Percentiles rank a stretch among this genome's conserved stretches.
These are phyloP conservation scores for Caiman crocodilus DNA, from an alignment of 2,797 vertebrate species.

Conservation along the genomic window DNA sequence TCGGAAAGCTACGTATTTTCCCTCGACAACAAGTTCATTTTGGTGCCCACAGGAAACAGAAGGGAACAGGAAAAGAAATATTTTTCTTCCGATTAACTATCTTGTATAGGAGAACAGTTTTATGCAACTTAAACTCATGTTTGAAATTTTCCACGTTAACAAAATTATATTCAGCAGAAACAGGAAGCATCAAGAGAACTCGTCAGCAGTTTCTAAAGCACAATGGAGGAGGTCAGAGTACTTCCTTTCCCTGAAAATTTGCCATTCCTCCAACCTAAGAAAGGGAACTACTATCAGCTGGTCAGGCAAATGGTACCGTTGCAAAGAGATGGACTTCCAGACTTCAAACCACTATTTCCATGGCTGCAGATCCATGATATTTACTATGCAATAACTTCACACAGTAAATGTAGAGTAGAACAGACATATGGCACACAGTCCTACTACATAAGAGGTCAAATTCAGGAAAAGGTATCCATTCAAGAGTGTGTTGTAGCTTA, in stretches of 20 bases:
- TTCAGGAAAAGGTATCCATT: too few species aligned
- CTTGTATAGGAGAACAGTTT: neutral
- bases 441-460: too few species aligned
- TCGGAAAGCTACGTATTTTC: neutral
- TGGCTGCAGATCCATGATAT: too few species aligned
- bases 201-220: slow-evolving; percentile 63
- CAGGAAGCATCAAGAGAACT: slow-evolving; percentile 54
- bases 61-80: slow-evolving; percentile 36
- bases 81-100: neutral
- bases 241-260: slow-evolving; percentile 6
- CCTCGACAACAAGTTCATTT: neutral
- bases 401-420: too few species aligned
- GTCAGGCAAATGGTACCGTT: neutral
- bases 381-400: too few species aligned
- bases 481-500: too few species aligned
- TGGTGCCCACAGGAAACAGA: neutral
- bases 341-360: neutral
- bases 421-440: too few species aligned
- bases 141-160: neutral
- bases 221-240: slow-evolving; percentile 37
- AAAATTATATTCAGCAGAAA: slow-evolving; percentile 61
- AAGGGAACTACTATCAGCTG: neutral
- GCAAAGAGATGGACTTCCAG: neutral
- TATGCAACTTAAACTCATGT: slow-evolving; percentile 64
- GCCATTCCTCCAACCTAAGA: neutral